Conservation (phyloP, 2,797 vertebrate species). For the Onychomys leucogaster region DNA sequence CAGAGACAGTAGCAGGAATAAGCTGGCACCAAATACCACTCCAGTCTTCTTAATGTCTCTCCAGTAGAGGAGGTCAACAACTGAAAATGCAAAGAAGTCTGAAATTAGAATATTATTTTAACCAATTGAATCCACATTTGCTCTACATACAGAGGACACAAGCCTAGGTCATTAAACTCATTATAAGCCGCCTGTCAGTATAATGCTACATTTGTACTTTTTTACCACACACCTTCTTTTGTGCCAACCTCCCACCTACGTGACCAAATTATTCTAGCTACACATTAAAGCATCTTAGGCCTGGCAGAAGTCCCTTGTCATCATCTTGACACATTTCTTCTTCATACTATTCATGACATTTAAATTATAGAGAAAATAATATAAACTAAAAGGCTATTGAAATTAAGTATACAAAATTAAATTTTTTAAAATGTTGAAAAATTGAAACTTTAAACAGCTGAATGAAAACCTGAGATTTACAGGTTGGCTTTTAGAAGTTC, state of each 20-base stretch:
- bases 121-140: not conserved
- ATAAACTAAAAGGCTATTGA: not conserved
- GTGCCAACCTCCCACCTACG: not conserved
- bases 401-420: constrained; percentile 16
- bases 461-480: not conserved
- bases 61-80: constrained; percentile 98
- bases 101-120: constrained; percentile 80
- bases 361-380: not conserved
- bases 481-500: constrained; percentile 43
- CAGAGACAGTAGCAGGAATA: constrained; percentile 96
- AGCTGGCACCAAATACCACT: constrained; percentile 94
- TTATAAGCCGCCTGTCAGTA: not conserved
- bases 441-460: constrained; percentile 17
- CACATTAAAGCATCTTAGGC: not conserved
- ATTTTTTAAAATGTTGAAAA: constrained; percentile 21
- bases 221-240: constrained; percentile 32
- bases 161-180: not conserved
- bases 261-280: not conserved
- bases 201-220: not conserved
- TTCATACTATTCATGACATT: constrained; percentile 39
- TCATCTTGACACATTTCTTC: constrained; percentile 4
- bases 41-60: constrained; percentile 96
- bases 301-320: not conserved
- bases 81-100: constrained; percentile 85
- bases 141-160: constrained; percentile 13